phyloP scores from a whole-genome alignment of 2,113 vertebrate species.

The Lynx canadensis region DNA sequence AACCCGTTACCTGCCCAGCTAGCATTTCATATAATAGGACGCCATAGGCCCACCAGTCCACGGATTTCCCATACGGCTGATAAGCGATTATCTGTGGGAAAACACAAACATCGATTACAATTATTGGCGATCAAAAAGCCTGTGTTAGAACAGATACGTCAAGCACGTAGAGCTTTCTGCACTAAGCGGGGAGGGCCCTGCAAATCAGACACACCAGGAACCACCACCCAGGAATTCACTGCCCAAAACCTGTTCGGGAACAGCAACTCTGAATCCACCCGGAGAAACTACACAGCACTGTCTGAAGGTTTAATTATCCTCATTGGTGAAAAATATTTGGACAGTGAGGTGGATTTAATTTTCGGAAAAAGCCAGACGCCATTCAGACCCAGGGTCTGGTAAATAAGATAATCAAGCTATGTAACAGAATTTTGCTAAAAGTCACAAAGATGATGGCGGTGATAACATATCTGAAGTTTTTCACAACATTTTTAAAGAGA shows the following conservation, averaged over 20 bases:
- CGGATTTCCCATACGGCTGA: slow-evolving; percentile 96
- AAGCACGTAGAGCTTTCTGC: background rate
- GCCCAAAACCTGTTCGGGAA: background rate
- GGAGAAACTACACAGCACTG: background rate
- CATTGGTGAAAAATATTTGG: background rate
- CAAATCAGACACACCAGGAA: rapidly evolving
- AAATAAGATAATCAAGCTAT: background rate
- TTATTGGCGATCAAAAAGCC: background rate
- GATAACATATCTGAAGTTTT: background rate
- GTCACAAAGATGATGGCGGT: background rate
- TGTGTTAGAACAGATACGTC: background rate
- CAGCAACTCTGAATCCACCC: too few species aligned
- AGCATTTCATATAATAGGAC: slow-evolving; percentile 98
- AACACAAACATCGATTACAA: background rate
- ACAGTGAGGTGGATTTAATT: background rate
- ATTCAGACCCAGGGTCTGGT: background rate
- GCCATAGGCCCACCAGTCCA: slow-evolving; percentile 99
- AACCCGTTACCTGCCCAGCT: slow-evolving; percentile 94
- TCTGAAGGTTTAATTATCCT: background rate
- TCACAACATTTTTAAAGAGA: background rate
- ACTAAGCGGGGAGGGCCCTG: background rate
- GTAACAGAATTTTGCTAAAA: background rate
- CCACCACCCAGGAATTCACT: rapidly evolving
- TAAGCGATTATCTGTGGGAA: slow-evolving; percentile 95
- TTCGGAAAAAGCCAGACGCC: background rate